Evolutionary conservation across 2,797 vertebrate species (phyloP).

Genomic region (Gallinago stenura): DNA sequence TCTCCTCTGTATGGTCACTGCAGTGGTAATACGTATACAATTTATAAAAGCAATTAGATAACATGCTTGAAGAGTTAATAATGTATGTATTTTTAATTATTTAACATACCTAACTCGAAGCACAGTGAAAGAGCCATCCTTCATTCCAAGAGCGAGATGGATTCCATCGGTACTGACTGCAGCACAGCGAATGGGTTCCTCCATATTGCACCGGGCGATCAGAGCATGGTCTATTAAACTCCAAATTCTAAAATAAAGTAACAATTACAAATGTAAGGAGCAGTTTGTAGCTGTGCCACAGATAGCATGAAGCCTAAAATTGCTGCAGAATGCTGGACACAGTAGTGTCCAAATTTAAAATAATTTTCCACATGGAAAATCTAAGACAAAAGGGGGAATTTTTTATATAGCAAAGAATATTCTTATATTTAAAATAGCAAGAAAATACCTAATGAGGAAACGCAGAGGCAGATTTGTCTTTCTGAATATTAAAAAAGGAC

Average conservation of each 20-base stretch:
- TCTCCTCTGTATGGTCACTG: neutral
- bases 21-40: neutral
- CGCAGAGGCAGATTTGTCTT: neutral
- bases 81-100: neutral
- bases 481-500: neutral
- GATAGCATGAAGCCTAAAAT: neutral
- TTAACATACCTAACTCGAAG: conserved; percentile 91
- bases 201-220: conserved; percentile 98
- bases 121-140: conserved; percentile 97
- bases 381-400: neutral
- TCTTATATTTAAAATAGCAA: accelerated
- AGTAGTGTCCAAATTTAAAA: neutral
- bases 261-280: neutral
- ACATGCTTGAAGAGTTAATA: neutral
- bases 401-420: neutral
- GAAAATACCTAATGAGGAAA: neutral
- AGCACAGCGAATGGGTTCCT: conserved; percentile 96
- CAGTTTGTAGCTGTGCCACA: neutral
- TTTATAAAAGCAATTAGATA: neutral
- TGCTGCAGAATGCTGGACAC: neutral
- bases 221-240: conserved; percentile 97
- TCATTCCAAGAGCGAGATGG: conserved; percentile 97
- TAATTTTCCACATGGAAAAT: neutral
- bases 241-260: conserved; percentile 89
- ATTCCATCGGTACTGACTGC: conserved; percentile 95